These are phyloP conservation scores for Epinephelus awoara DNA, from an alignment of 2,797 vertebrate genomes.

Conservation along the genomic window DNA sequence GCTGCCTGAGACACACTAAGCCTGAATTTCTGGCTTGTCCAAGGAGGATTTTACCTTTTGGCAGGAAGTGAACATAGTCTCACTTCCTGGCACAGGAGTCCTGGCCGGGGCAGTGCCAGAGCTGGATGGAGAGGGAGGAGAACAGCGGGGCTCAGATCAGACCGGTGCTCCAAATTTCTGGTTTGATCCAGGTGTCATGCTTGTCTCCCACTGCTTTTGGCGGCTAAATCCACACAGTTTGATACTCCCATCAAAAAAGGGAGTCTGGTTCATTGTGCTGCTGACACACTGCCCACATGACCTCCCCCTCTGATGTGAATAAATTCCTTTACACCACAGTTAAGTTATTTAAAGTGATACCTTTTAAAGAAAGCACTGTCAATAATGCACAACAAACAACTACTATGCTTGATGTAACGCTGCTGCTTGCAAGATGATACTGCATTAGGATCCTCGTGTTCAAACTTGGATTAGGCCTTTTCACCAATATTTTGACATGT, in stretches of 20 bases:
- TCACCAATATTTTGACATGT: neutral
- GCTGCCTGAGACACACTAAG: conserved; percentile 58
- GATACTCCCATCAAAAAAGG: neutral
- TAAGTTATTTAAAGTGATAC: neutral
- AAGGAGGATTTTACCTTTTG: conserved; percentile 58
- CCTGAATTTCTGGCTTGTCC: conserved; percentile 56
- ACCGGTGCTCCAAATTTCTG: conserved; percentile 19
- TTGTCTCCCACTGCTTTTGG: conserved; percentile 12
- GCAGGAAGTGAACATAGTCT: conserved; percentile 47
- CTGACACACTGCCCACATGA: conserved; percentile 25
- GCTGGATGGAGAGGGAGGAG: conserved; percentile 32
- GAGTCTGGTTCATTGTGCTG: neutral
- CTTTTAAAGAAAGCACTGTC: neutral
- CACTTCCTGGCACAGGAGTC: conserved; percentile 37
- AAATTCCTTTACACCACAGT: neutral
- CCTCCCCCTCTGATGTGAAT: neutral
- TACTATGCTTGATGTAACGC: neutral
- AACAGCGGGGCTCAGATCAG: conserved; percentile 18
- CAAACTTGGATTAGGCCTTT: neutral
- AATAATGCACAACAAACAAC: neutral
- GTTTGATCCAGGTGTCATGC: conserved; percentile 26
- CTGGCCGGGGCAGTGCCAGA: conserved; percentile 15
- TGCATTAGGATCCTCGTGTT: neutral
- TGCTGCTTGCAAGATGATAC: neutral
- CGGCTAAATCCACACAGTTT: conserved; percentile 24